Evolutionary conservation across 92 coral and sea anemone species (phyloP), one percentile per base, ranked within the genome.

Genomic region (Plumapathes pennacea): DNA sequence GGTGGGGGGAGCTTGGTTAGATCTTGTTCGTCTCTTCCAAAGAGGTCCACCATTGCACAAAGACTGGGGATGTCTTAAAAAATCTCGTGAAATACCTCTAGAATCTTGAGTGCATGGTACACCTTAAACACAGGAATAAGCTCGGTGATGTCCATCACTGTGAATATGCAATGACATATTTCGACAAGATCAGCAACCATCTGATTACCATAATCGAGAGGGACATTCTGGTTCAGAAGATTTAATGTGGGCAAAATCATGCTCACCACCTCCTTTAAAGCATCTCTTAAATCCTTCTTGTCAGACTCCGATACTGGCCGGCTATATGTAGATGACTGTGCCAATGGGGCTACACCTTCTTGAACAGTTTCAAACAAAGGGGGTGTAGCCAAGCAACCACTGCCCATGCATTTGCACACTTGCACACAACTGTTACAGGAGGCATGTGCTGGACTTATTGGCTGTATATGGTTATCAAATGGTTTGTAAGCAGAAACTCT

Each of bases 41-140:
- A 44, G 27, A 50, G 62, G 54, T 71, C 57, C 36, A 62, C 63
- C 57, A 44, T 73, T 28, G 17, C 56, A 38, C 72, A 76, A 32
- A 80, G 58, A 29, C 66, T 65, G 14, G 72, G 56, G 44, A 74
- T 74, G 25, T 75, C 83, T 32, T 45, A 71, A 69, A 82, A 82
- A 12, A 82, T 55, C 57, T 82, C 83, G 46, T 82, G 25, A 26
- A 68, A 67, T 10, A 82, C 48, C 48, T 74, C 83, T 13, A 82
- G 42, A 24, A 82, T 82, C 54, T 68, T 62, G 17, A 68, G 38
- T 14, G 79, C 71, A 77, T 77, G 84, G 1, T 42, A 37, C 3
- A 64, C n/a, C 4, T 71, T 70, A 50, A 83, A 83, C 36, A 83
- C 50, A 0, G 85, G 81, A 1, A 77, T 32, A 38, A 58, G 71